Conservation (phyloP, 2,888 invertebrate genomes). For the Eupithecia tripunctaria region DNA sequence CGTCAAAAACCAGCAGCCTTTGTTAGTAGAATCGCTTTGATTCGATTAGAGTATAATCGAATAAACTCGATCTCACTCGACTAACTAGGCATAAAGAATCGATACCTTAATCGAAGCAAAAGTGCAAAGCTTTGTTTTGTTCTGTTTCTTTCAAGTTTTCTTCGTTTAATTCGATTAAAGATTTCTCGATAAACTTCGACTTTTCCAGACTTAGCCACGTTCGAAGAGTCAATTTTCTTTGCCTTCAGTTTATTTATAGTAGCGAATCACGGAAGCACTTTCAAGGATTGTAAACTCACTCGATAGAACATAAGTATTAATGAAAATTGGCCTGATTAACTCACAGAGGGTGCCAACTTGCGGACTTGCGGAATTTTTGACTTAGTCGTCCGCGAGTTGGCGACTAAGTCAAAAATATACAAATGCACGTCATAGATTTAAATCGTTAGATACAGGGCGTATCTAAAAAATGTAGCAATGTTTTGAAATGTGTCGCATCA, state of each 20-base stretch:
- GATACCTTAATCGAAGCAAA: background rate
- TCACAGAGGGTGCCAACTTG: too few relatives aligned
- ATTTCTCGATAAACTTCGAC: constrained; percentile 29
- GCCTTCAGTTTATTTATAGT: background rate
- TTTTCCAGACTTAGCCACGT: constrained; percentile 8
- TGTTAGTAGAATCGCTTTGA: constrained; percentile 4
- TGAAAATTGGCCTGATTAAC: too few relatives aligned
- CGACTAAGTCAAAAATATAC: too few relatives aligned
- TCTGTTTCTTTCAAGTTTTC: constrained; percentile 9
- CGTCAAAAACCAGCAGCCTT: background rate
- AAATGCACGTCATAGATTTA: too few relatives aligned
- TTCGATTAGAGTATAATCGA: constrained; percentile 11
- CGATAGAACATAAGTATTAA: too few relatives aligned
- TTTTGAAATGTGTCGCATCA: too few relatives aligned
- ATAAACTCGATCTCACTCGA: background rate
- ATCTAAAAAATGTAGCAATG: too few relatives aligned
- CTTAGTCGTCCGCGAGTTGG: too few relatives aligned
- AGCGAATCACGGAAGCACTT: background rate
- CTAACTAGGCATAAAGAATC: background rate
- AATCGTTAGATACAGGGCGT: too few relatives aligned
- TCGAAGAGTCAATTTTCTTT: background rate
- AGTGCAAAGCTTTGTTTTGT: constrained; percentile 7
- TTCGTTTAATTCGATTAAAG: constrained; percentile 32
- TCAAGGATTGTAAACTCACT: background rate
- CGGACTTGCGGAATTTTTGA: too few relatives aligned